Evolutionary conservation across 2,888 invertebrate genomes (phyloP).

Genomic region (Pedicia rivosa): DNA sequence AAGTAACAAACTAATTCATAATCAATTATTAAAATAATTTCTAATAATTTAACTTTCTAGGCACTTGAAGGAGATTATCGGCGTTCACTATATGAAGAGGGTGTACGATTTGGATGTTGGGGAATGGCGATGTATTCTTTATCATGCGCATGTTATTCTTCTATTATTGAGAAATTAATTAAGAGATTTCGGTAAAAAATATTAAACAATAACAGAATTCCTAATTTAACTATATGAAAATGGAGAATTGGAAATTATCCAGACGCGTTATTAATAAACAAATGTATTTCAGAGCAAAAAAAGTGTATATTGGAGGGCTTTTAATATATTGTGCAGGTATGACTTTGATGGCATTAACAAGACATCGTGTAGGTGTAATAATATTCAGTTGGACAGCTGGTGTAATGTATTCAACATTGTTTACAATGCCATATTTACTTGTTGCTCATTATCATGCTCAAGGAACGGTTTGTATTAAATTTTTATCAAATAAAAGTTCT

Average conservation of each 20-base stretch:
- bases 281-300: slow-evolving; percentile 52
- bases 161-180: slow-evolving; percentile 74
- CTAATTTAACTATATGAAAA: too few relatives aligned
- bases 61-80: slow-evolving; percentile 48
- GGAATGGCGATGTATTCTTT: slow-evolving; percentile 92
- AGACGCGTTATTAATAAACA: too few relatives aligned
- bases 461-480: slow-evolving; percentile 63
- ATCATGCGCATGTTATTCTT: slow-evolving; percentile 88
- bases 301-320: slow-evolving; percentile 77
- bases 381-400: slow-evolving; percentile 88
- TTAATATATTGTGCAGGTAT: slow-evolving; percentile 80
- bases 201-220: too few relatives aligned
- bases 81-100: slow-evolving; percentile 65
- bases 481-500: too few relatives aligned
- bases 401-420: slow-evolving; percentile 92
- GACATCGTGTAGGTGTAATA: slow-evolving; percentile 63
- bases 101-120: slow-evolving; percentile 90
- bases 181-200: slow-evolving; percentile 42
- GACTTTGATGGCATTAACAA: slow-evolving; percentile 65
- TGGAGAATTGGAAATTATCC: too few relatives aligned
- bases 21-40: slow-evolving; percentile 6
- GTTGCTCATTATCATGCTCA: slow-evolving; percentile 90
- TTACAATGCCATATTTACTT: slow-evolving; percentile 91
- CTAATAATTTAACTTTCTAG: slow-evolving; percentile 23
- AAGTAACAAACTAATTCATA: slow-evolving; percentile 41